These are phyloP conservation scores for Bibio marci DNA, from an alignment of 2,888 invertebrate genomes.

Conservation along the genomic window DNA sequence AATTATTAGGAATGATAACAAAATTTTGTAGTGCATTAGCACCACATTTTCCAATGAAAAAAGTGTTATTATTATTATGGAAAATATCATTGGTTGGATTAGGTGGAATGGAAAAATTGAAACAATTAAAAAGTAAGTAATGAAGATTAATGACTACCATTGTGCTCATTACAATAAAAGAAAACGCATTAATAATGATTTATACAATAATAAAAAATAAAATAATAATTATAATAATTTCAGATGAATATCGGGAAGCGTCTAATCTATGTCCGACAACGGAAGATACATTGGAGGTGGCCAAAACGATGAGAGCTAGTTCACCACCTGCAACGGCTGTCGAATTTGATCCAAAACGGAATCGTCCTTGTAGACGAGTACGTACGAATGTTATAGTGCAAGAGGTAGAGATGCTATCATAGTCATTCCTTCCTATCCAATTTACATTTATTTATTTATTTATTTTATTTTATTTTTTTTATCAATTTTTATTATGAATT, in stretches of 20 bases:
- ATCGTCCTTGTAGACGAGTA: constrained; percentile 50
- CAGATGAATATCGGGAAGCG: constrained; percentile 41
- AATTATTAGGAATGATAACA: constrained; percentile 89
- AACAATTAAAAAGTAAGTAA: constrained; percentile 48
- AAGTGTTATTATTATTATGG: constrained; percentile 88
- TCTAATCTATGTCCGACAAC: constrained; percentile 56
- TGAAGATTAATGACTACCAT: background rate
- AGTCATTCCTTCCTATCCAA: constrained; percentile 3
- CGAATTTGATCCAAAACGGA: constrained; percentile 65
- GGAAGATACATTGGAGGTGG: constrained; percentile 92
- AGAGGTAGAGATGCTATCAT: constrained; percentile 14
- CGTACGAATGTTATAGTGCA: constrained; percentile 17
- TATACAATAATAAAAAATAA: background rate
- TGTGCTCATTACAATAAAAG: background rate
- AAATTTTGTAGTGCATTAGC: constrained; percentile 89
- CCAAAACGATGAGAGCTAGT: constrained; percentile 82
- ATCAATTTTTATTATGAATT: no score
- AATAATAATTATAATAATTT: background rate
- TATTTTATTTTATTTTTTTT: no score
- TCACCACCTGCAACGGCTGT: constrained; percentile 88
- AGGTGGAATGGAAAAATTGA: constrained; percentile 76
- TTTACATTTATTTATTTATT: no score
- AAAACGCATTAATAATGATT: background rate
- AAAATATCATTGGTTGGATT: constrained; percentile 82
- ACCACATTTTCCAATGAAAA: constrained; percentile 98